These are phyloP conservation scores for Cosmopolites sordidus DNA, from an alignment of 2,888 invertebrate genomes.

Conservation along the genomic window DNA sequence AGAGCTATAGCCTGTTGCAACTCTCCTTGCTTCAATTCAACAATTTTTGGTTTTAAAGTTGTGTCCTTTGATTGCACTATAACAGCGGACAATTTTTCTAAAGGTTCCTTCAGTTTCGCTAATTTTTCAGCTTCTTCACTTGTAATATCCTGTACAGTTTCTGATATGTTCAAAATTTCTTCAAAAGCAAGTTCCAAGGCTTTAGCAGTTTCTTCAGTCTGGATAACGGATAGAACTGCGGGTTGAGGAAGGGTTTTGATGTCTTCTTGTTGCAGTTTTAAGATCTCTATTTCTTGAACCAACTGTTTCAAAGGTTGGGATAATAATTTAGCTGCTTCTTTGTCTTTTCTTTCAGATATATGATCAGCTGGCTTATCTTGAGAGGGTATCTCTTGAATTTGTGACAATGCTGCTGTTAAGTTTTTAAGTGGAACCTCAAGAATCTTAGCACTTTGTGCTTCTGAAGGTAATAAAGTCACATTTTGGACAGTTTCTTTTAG, in stretches of 20 bases:
- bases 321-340: too few species aligned
- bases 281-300: constrained; percentile 7
- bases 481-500: too few species aligned
- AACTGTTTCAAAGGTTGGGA: constrained; percentile 15
- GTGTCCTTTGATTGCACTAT: constrained; percentile 11
- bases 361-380: too few species aligned
- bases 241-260: constrained; percentile 17
- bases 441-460: too few species aligned
- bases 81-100: constrained; percentile 17
- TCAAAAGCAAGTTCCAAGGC: constrained; percentile 17
- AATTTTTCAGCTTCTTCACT: constrained; percentile 16
- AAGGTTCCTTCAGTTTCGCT: constrained; percentile 10
- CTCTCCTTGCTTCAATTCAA: constrained; percentile 26
- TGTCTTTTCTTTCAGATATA: too few species aligned
- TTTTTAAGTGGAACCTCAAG: too few species aligned
- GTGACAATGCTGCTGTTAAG: too few species aligned
- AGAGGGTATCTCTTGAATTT: too few species aligned
- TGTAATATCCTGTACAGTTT: constrained; percentile 10
- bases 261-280: constrained; percentile 11
- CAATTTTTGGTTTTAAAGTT: constrained; percentile 17
- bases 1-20: constrained; percentile 21
- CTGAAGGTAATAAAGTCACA: too few species aligned
- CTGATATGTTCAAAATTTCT: constrained; percentile 9
- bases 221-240: constrained; percentile 20
- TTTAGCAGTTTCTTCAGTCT: constrained; percentile 20